These are phyloP conservation scores for Fistularia tabacaria DNA, from an alignment of 2,797 vertebrate species.

Conservation along the genomic window DNA sequence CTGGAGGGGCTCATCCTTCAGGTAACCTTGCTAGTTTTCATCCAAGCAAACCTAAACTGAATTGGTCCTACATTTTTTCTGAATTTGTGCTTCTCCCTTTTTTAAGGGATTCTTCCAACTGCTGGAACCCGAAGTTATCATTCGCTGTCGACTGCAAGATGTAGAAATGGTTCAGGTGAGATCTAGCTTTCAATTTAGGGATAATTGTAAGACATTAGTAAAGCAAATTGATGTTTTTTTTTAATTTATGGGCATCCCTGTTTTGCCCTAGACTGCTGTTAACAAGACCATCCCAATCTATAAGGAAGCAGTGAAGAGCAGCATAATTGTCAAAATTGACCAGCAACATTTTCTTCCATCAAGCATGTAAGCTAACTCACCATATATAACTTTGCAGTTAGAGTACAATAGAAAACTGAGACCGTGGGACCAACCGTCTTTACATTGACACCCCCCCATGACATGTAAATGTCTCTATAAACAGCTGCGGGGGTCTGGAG, in stretches of 20 bases:
- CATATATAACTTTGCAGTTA: not conserved
- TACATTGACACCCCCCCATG: too few relatives aligned
- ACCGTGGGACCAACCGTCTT: not conserved
- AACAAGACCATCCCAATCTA: conserved; percentile 85
- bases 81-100: not conserved
- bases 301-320: conserved; percentile 84
- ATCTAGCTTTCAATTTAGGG: not conserved
- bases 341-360: conserved; percentile 84
- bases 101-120: conserved; percentile 89
- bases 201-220: not conserved
- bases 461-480: conserved; percentile 9
- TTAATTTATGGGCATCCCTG: not conserved
- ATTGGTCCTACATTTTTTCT: not conserved
- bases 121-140: conserved; percentile 83
- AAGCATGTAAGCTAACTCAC: conserved; percentile 79
- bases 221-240: not conserved
- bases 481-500: conserved; percentile 90
- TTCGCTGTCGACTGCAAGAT: conserved; percentile 90
- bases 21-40: conserved; percentile 66
- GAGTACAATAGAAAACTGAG: not conserved
- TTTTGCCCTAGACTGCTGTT: conserved; percentile 77
- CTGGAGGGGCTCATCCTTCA: conserved; percentile 91
- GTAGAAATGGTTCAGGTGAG: conserved; percentile 86
- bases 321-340: conserved; percentile 82
- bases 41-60: not conserved